Percentiles rank a stretch among this genome's conserved stretches.
Evolutionary conservation across 2,888 invertebrate species (phyloP).

Genomic region (Andrena hattorfiana): DNA sequence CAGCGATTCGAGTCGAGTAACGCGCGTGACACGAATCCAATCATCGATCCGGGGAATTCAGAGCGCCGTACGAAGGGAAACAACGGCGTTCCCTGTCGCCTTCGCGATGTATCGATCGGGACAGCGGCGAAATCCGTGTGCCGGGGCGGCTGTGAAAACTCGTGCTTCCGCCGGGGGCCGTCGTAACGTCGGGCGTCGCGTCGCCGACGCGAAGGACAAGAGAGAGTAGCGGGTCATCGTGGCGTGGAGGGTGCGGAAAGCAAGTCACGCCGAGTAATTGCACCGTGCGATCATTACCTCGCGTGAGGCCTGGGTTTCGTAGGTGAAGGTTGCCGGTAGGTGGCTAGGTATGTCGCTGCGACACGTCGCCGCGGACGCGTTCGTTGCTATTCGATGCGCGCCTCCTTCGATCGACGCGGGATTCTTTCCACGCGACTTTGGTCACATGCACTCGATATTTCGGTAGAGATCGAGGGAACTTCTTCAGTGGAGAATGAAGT

Average conservation of each 20-base stretch:
- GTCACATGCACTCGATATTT: neutral
- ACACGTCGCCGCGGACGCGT: conserved; percentile 30
- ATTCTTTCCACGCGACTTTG: conserved; percentile 4
- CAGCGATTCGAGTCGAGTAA: conserved; percentile 16
- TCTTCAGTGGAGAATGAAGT: neutral
- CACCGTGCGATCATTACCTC: conserved; percentile 75
- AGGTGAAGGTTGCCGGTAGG: conserved; percentile 69
- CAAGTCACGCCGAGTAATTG: conserved; percentile 85
- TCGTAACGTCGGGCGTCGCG: conserved; percentile 31
- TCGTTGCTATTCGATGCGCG: conserved; percentile 40
- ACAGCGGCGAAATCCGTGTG: conserved; percentile 40
- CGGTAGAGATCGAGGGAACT: neutral
- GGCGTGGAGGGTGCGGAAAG: conserved; percentile 77
- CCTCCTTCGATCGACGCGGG: conserved; percentile 31
- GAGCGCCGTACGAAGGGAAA: conserved; percentile 23
- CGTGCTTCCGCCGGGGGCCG: conserved; percentile 48
- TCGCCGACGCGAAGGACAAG: conserved; percentile 28
- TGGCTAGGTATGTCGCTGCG: conserved; percentile 45
- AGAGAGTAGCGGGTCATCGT: conserved; percentile 63
- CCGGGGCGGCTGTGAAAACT: conserved; percentile 61
- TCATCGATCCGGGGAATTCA: conserved; percentile 27
- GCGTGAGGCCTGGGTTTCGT: conserved; percentile 68
- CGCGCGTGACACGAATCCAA: conserved; percentile 49
- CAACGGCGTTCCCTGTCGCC: conserved; percentile 22
- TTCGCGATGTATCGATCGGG: conserved; percentile 54